A percentile compares a stretch with the other conserved stretches of the same genome.
Conservation (phyloP, 2,888 invertebrate species). For the Dicranocentrus wangi region DNA sequence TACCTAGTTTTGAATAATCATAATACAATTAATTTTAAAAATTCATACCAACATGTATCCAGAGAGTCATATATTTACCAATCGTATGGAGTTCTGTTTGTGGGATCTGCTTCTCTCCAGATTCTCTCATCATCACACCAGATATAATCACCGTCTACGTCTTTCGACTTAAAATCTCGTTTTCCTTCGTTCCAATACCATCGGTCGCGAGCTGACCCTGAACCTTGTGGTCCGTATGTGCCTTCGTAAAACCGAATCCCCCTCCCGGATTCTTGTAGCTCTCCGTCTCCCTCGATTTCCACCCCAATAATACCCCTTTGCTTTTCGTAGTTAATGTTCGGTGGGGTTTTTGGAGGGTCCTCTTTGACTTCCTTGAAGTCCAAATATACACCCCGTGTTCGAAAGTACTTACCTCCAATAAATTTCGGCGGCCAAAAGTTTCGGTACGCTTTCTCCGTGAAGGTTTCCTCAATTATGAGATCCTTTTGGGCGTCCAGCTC, state of each 20-base stretch:
- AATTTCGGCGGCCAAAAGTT: slow-evolving; percentile 61
- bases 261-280: not conserved
- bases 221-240: slow-evolving; percentile 9
- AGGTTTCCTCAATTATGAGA: slow-evolving; percentile 52
- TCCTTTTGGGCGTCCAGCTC: slow-evolving; percentile 53
- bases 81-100: slow-evolving; percentile 45
- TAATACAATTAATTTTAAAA: too few species aligned
- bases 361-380: slow-evolving; percentile 56
- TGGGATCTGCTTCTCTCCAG: slow-evolving; percentile 32
- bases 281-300: not conserved
- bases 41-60: too few species aligned
- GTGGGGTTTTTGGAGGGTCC: slow-evolving; percentile 60
- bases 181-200: slow-evolving; percentile 59
- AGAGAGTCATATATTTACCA: too few species aligned
- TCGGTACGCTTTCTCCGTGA: slow-evolving; percentile 55
- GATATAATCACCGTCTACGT: slow-evolving; percentile 47
- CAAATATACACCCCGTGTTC: slow-evolving; percentile 58
- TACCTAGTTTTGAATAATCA: slow-evolving; percentile 39
- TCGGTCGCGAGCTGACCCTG: slow-evolving; percentile 4
- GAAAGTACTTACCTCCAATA: slow-evolving; percentile 44
- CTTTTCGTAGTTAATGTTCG: slow-evolving; percentile 55
- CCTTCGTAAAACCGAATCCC: not conserved
- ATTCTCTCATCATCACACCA: slow-evolving; percentile 51
- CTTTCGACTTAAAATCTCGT: slow-evolving; percentile 56
- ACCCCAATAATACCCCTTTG: slow-evolving; percentile 44